Percentiles rank a stretch among this genome's conserved stretches.
phyloP scores from a whole-genome alignment of 1,140 invertebrate genomes.

The Ditylenchus dipsaci region DNA sequence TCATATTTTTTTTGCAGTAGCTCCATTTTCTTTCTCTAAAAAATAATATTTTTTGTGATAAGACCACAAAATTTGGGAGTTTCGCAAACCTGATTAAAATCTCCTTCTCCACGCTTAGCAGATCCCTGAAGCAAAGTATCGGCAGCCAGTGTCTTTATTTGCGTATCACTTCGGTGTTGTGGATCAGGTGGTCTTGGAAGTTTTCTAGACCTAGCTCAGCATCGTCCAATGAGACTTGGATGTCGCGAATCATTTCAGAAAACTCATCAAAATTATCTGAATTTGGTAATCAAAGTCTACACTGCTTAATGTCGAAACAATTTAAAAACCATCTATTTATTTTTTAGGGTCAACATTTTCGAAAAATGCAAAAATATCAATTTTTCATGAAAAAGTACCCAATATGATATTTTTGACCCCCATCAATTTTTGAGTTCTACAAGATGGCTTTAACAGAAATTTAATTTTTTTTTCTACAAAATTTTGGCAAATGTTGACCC shows the following conservation, averaged over 20 bases:
- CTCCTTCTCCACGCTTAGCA: background rate
- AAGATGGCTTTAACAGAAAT: too few relatives aligned
- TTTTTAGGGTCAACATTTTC: too few relatives aligned
- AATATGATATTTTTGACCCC: too few relatives aligned
- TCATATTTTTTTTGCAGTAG: background rate
- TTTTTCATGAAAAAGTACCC: too few relatives aligned
- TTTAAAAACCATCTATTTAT: too few relatives aligned
- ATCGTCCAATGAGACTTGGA: background rate
- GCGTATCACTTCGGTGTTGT: background rate
- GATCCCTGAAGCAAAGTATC: background rate
- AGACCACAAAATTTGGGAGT: background rate
- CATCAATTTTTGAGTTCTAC: too few relatives aligned
- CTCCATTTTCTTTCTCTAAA: constrained; percentile 1
- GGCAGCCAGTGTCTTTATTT: background rate
- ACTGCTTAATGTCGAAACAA: too few relatives aligned
- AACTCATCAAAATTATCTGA: background rate
- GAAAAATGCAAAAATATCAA: too few relatives aligned
- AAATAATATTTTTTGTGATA: background rate
- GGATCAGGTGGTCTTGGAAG: background rate
- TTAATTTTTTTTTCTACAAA: too few relatives aligned
- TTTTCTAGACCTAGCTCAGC: background rate
- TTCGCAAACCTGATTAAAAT: background rate
- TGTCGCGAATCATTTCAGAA: background rate
- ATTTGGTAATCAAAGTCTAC: background rate
- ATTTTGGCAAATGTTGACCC: too few relatives aligned